Conservation (phyloP, 2,113 vertebrate species). For the Etia nguti region DNA sequence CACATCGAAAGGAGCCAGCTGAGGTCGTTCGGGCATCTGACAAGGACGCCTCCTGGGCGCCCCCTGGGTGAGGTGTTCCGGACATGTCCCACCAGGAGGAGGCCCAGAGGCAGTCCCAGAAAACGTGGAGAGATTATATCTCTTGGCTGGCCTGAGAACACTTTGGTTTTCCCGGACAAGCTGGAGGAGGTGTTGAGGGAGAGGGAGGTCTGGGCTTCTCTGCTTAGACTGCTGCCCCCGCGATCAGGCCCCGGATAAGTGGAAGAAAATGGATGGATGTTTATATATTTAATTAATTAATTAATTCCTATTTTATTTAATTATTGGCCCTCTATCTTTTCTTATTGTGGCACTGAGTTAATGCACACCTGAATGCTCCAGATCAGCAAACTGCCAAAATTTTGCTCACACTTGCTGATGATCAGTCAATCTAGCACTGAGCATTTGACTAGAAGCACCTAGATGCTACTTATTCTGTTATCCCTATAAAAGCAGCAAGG, state of each 20-base stretch:
- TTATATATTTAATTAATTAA: not conserved
- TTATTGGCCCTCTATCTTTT: not conserved
- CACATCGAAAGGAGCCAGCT: not conserved
- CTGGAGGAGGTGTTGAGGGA: too few relatives aligned
- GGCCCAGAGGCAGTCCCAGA: not conserved
- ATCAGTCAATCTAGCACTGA: not conserved
- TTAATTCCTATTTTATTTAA: not conserved
- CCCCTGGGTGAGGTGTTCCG: not conserved
- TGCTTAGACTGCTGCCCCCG: not conserved
- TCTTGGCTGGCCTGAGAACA: not conserved
- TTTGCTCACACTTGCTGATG: rapidly evolving
- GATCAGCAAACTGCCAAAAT: not conserved
- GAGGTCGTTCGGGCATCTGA: not conserved
- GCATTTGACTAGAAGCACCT: not conserved
- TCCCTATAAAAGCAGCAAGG: not conserved
- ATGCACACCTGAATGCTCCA: not conserved
- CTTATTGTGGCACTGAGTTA: not conserved
- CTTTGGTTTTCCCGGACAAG: not conserved
- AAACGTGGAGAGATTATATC: not conserved
- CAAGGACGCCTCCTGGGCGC: not conserved
- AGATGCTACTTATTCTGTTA: not conserved
- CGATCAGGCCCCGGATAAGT: not conserved
- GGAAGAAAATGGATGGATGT: not conserved
- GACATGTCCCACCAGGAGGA: not conserved
- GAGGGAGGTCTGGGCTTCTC: too few relatives aligned